phyloP scores from a whole-genome alignment of 1,140 invertebrate species.

The Ephestia elutella region DNA sequence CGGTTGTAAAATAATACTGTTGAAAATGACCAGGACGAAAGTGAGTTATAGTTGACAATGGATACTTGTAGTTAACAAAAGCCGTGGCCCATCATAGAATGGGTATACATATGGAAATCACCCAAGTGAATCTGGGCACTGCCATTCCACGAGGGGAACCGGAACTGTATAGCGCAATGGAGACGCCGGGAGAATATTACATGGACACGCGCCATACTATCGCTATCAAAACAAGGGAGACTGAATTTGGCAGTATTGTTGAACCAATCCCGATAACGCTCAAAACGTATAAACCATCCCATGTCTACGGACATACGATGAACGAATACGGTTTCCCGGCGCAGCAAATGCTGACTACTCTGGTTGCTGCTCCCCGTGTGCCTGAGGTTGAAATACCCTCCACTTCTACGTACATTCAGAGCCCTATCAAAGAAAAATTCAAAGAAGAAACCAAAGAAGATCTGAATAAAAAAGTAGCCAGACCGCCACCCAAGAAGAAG shows the following conservation, averaged over 20 bases:
- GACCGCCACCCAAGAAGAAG: conserved; percentile 81
- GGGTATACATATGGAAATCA: conserved; percentile 66
- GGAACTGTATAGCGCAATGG: conserved; percentile 49
- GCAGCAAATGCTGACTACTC: conserved; percentile 32
- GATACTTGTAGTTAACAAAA: conserved; percentile 38
- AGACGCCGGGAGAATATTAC: conserved; percentile 48
- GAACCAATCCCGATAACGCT: conserved; percentile 59
- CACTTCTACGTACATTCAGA: conserved; percentile 28
- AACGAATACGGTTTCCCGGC: conserved; percentile 42
- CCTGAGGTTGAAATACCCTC: conserved; percentile 28
- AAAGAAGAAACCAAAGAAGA: conserved; percentile 24
- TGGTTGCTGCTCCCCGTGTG: conserved; percentile 31
- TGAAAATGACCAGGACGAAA: conserved; percentile 33
- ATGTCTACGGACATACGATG: conserved; percentile 26
- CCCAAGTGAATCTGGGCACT: conserved; percentile 56
- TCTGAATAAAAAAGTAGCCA: conserved; percentile 32
- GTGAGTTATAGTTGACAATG: conserved; percentile 34
- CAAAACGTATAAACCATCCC: conserved; percentile 49
- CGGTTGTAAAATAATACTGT: background rate
- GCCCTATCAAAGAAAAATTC: conserved; percentile 34
- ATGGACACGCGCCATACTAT: conserved; percentile 54
- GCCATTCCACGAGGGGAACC: conserved; percentile 39
- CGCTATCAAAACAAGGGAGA: conserved; percentile 60
- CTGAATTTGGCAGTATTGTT: conserved; percentile 63
- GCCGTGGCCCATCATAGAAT: conserved; percentile 51